Base-by-base conservation (phyloP, 2,888 invertebrate genomes). In the Tetheella fluctuosa region DNA sequence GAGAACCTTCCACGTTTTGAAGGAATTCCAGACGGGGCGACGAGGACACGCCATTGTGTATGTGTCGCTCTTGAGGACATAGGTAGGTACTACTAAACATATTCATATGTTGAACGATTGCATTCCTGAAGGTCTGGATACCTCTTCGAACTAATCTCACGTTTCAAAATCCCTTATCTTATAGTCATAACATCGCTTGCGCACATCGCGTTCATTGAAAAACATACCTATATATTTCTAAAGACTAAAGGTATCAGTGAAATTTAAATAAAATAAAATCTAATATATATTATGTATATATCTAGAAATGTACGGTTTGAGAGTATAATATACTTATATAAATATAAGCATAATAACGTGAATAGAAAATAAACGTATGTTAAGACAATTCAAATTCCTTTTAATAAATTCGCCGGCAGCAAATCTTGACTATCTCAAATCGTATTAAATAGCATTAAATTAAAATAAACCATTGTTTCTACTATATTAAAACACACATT, bases 1-100 rank as follows among this genome's bases (percentile, higher is more conserved):
- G 90, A 85, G 86, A 73, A 70, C 74, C 81, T 79, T 80, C 81
- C 81, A 80, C 82, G 79, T 80, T 86, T 88, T 89, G 89, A 87
- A 84, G 85, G 86, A 86, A 91, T 91, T 88, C 85, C 82, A 70
- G 70, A 71, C 75, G 76, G 80, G 80, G 74, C 76, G 75, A 72
- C 63, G 77, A 67, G 77, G 77, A 67, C 80, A 69, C 70, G 70
- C 81, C 81, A 85, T 86, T 86, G 85, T 86, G 70, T 76, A 48
- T 48, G 48, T 48, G 48, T 48, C 48, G 48, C 48, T 48, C 5
- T 20, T 48, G 48, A 20, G 48, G 48, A 48, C 48, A 48, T 48
- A 6, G 13, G n/a, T n/a, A n/a, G n/a, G n/a, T n/a, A n/a, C 30
- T 7, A 17, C 42, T 48, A 48, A 48, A 48, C 48, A 48, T 48